Conservation (phyloP, 2,113 vertebrate species). For the Hyperopisus bebe region DNA sequence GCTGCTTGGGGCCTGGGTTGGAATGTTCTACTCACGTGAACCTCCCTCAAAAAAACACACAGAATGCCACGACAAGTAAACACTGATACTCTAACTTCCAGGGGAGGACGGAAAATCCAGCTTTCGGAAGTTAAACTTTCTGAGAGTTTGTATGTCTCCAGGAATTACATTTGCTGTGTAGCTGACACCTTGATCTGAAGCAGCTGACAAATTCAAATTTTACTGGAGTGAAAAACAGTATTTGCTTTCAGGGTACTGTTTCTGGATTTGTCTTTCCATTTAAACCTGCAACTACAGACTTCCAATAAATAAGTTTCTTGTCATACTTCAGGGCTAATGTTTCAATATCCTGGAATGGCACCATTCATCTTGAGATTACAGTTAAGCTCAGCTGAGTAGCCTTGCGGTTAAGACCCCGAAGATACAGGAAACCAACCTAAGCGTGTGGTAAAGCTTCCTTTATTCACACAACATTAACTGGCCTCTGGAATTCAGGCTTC, state of each 20-base stretch:
- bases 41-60: background rate
- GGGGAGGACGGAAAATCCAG: background rate
- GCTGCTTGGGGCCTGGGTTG: background rate
- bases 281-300: background rate
- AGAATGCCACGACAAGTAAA: background rate
- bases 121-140: background rate
- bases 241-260: background rate
- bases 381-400: background rate
- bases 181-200: background rate
- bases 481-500: background rate
- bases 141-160: background rate
- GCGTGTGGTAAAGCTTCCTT: background rate
- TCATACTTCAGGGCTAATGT: background rate
- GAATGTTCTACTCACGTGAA: background rate
- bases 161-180: background rate
- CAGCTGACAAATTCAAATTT: background rate
- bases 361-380: background rate
- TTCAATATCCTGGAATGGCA: conserved; percentile 3
- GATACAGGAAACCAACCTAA: background rate
- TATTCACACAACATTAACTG: conserved; percentile 5
- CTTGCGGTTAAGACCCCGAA: background rate
- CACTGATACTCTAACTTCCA: background rate
- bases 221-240: background rate
- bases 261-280: background rate
- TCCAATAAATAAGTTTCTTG: background rate